These are phyloP conservation scores for Drosophila seclusa DNA, from an alignment of 2,888 invertebrate genomes.

Conservation along the genomic window DNA sequence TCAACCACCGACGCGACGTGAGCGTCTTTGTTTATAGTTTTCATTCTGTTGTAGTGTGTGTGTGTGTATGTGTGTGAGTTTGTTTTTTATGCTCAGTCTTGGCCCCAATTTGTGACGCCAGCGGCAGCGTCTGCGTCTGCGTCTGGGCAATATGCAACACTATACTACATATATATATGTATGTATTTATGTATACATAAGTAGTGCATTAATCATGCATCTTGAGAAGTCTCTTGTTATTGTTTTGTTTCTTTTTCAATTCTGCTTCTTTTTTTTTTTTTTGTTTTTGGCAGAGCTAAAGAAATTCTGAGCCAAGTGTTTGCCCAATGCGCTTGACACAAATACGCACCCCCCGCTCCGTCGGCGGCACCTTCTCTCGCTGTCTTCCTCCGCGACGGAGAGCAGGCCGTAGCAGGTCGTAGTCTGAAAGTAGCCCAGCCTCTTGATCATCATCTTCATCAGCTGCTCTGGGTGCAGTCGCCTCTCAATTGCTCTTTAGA, in stretches of 20 bases:
- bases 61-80: constrained; percentile 6
- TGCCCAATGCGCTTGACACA: constrained; percentile 75
- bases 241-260: not conserved
- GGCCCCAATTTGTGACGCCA: constrained; percentile 69
- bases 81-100: constrained; percentile 64
- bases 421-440: constrained; percentile 29
- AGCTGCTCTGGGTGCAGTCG: constrained; percentile 50
- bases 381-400: not conserved
- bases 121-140: constrained; percentile 58
- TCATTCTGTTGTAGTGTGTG: constrained; percentile 19
- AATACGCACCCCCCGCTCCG: constrained; percentile 50
- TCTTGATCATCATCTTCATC: constrained; percentile 39
- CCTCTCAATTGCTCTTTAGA: constrained; percentile 21
- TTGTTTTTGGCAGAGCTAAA: constrained; percentile 33
- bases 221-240: constrained; percentile 32
- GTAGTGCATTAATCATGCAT: constrained; percentile 72
- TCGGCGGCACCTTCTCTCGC: constrained; percentile 9
- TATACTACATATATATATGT: constrained; percentile 18
- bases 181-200: constrained; percentile 39
- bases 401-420: constrained; percentile 1
- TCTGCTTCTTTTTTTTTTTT: not conserved
- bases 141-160: constrained; percentile 35
- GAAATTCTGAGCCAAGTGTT: constrained; percentile 69
- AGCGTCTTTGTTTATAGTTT: constrained; percentile 63
- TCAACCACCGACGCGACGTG: constrained; percentile 49